These are phyloP conservation scores for Castor canadensis DNA, from an alignment of 2,113 vertebrate genomes.

Conservation along the genomic window DNA sequence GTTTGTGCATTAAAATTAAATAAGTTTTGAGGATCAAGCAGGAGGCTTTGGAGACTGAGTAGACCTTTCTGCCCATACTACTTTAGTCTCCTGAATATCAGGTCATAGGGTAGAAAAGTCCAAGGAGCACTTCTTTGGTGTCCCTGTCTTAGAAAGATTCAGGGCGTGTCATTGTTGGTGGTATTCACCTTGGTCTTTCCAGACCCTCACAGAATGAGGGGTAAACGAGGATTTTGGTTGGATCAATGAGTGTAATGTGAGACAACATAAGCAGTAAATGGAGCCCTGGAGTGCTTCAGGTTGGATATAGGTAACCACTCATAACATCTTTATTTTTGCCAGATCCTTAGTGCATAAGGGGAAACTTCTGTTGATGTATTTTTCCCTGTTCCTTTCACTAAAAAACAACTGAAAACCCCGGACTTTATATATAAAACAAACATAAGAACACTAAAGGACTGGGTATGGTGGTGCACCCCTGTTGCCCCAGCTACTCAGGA, in stretches of 20 bases:
- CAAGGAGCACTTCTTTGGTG: neutral
- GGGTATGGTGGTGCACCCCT: too few species aligned
- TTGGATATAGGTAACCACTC: neutral
- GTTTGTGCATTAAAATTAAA: neutral
- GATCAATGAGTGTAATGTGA: neutral
- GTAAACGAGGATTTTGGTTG: neutral
- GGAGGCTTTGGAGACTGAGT: constrained; percentile 8
- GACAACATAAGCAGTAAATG: neutral
- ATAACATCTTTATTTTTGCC: constrained; percentile 1
- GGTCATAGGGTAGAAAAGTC: neutral
- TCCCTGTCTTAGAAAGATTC: neutral
- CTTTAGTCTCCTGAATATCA: neutral
- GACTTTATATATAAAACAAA: too few species aligned
- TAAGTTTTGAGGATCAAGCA: neutral
- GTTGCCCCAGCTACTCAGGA: too few species aligned
- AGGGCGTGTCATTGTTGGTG: neutral
- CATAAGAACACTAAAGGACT: neutral
- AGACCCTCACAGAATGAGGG: neutral
- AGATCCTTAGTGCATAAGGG: neutral
- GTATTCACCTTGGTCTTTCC: neutral
- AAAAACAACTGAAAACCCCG: too few species aligned
- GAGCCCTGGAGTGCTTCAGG: neutral
- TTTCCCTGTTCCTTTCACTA: neutral
- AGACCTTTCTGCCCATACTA: neutral
- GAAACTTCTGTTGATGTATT: too few species aligned